Conservation (phyloP, 30 jellyfish, hydroid and myxozoan genomes). For the Turritopsis dohrnii region DNA sequence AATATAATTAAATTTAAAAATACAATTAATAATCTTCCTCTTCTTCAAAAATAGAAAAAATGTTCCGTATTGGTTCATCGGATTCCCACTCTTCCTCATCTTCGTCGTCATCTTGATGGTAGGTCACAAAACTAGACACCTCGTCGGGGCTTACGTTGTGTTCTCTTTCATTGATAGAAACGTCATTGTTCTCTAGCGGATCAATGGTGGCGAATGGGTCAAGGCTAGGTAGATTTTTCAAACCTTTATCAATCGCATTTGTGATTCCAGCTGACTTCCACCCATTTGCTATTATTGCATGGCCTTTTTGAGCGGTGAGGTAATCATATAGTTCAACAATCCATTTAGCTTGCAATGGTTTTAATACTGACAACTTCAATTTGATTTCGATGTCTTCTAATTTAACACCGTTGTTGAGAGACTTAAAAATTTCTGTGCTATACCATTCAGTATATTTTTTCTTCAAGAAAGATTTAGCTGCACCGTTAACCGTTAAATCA, state of each 20-base stretch:
- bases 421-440: slow-evolving; percentile 2
- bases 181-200: background rate
- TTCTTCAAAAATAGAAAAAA: background rate
- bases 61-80: background rate
- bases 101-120: slow-evolving; percentile 7
- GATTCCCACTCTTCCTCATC: slow-evolving; percentile 14
- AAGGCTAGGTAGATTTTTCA: background rate
- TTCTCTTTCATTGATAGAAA: background rate
- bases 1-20: too few species aligned
- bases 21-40: background rate
- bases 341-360: slow-evolving; percentile 13
- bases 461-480: slow-evolving; percentile 14
- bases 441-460: slow-evolving; percentile 14
- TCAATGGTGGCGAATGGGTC: slow-evolving; percentile 8
- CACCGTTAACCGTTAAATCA: slow-evolving; percentile 11
- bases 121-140: background rate
- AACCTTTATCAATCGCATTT: slow-evolving; percentile 4
- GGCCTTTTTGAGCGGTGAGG: background rate
- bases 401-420: background rate
- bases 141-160: background rate
- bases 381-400: slow-evolving; percentile 3
- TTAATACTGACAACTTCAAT: slow-evolving; percentile 9
- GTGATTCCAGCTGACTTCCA: slow-evolving; percentile 15
- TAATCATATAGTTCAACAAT: slow-evolving; percentile 2
- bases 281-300: background rate